Percentiles rank a stretch among this genome's conserved stretches.
Conservation (phyloP, 2,888 invertebrate species). For the Halocaridina rubra region DNA sequence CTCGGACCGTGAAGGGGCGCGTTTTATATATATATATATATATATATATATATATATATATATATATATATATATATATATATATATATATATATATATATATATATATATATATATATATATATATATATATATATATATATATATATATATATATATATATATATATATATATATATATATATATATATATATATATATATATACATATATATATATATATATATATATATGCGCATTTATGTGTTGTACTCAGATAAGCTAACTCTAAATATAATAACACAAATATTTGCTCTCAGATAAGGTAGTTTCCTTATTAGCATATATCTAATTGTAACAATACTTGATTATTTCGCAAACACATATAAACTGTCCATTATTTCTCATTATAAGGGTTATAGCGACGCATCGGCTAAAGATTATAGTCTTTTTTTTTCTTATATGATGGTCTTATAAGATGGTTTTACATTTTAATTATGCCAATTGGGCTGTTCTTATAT, state of each 20-base stretch:
- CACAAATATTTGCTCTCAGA: neutral
- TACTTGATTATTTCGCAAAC: no score
- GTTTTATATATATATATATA: no score
- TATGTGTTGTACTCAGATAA: neutral
- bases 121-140: slow-evolving; percentile 2
- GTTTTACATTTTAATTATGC: no score
- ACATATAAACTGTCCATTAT: no score
- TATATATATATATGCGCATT: neutral
- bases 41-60: no score
- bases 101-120: slow-evolving; percentile 16
- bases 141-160: neutral
- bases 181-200: neutral
- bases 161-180: neutral
- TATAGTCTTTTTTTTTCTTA: no score
- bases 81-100: neutral
- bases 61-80: neutral
- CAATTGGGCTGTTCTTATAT: no score
- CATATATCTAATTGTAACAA: neutral
- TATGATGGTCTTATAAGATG: no score
- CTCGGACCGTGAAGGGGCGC: neutral
- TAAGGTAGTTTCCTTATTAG: neutral
- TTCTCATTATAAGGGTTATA: no score
- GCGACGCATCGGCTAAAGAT: no score
- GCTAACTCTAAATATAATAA: neutral
- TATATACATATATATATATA: neutral